Percentiles rank a stretch among this genome's conserved stretches.
These are phyloP conservation scores for Lepisosteus osseus DNA, from an alignment of 2,113 vertebrate species.

Conservation along the genomic window DNA sequence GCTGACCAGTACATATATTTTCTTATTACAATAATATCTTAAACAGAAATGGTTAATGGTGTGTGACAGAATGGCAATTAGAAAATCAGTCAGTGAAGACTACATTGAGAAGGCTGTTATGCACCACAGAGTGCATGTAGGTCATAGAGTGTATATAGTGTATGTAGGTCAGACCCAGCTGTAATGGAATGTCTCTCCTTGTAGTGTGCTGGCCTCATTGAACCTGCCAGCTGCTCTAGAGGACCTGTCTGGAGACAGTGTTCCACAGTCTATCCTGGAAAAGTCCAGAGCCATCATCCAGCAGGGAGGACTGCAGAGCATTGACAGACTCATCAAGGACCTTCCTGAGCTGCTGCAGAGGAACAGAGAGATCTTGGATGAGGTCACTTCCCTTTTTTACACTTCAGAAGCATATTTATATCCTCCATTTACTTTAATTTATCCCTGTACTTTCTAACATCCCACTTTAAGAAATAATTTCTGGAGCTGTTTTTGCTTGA, in stretches of 20 bases:
- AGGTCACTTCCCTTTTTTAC: conserved; percentile 59
- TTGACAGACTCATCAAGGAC: conserved; percentile 92
- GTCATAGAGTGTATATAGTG: too few species aligned
- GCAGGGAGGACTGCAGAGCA: conserved; percentile 88
- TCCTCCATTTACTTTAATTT: not conserved
- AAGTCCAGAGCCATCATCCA: conserved; percentile 84
- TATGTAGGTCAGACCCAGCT: too few species aligned
- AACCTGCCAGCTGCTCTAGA: conserved; percentile 96
- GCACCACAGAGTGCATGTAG: too few species aligned
- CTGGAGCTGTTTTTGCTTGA: too few species aligned
- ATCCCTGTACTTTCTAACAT: too few species aligned
- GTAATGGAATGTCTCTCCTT: conserved; percentile 11
- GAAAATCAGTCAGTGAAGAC: too few species aligned
- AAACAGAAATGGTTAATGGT: too few species aligned
- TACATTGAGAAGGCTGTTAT: too few species aligned
- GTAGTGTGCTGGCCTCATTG: conserved; percentile 89
- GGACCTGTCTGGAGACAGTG: conserved; percentile 89
- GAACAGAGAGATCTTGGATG: conserved; percentile 93
- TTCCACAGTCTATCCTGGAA: conserved; percentile 91
- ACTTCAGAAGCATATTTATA: not conserved
- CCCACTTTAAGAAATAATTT: too few species aligned
- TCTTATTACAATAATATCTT: too few species aligned
- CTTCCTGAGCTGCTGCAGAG: conserved; percentile 90
- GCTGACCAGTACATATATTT: too few species aligned
- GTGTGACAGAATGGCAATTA: too few species aligned